Conservation (phyloP, 2,888 invertebrate genomes). For the Sinodicranocentrus sp. region DNA sequence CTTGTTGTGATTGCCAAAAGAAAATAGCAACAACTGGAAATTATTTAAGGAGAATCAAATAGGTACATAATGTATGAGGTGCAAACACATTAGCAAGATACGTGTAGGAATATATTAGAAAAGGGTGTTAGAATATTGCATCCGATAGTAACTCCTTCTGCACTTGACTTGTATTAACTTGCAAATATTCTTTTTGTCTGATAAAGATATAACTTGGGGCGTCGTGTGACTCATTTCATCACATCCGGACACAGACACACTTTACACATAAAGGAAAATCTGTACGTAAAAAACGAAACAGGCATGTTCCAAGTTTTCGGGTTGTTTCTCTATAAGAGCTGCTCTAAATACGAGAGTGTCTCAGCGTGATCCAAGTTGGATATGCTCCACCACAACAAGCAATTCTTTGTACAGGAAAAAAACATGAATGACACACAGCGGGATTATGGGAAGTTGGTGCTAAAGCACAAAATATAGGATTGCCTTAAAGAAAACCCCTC, state of each 20-base stretch:
- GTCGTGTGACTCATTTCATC: conserved; percentile 27
- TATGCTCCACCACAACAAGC: conserved; percentile 25
- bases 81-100: background rate
- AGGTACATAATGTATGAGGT: background rate
- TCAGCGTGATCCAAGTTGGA: background rate
- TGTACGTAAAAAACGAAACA: background rate
- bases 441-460: background rate
- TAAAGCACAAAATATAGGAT: background rate
- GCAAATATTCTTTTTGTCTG: background rate
- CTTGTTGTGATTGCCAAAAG: conserved; percentile 61
- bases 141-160: too few species aligned
- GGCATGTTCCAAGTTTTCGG: conserved; percentile 2
- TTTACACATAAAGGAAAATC: background rate
- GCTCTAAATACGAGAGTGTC: background rate
- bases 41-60: conserved; percentile 50
- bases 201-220: background rate
- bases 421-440: conserved; percentile 12
- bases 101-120: background rate
- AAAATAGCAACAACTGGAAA: conserved; percentile 67
- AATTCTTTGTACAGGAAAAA: background rate
- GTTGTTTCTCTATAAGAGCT: background rate
- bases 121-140: too few species aligned
- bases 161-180: too few species aligned
- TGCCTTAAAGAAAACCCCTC: background rate
- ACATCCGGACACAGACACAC: conserved; percentile 7